phyloP scores from a whole-genome alignment of 2,797 vertebrate genomes.

The Smutsia temminckii region DNA sequence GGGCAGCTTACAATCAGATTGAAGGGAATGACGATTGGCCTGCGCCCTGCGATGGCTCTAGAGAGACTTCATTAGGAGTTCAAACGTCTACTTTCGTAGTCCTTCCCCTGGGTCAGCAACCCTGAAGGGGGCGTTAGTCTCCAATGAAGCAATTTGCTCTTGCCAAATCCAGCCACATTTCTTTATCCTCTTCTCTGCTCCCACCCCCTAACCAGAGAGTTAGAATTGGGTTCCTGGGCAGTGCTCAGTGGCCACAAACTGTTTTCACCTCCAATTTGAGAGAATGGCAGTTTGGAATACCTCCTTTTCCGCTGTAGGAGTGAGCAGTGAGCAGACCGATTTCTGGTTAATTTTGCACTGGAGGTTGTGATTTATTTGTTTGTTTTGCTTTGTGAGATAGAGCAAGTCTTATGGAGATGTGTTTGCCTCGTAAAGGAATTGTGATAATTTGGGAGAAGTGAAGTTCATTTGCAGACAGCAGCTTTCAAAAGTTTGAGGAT shows the following conservation, averaged over 20 bases:
- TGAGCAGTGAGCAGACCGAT: not conserved
- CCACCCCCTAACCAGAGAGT: not conserved
- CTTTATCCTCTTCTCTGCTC: not conserved
- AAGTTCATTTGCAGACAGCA: not conserved
- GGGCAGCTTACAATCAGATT: not conserved
- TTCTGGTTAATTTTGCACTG: not conserved
- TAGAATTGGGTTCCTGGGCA: slow-evolving; percentile 12
- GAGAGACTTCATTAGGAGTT: not conserved
- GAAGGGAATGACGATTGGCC: not conserved
- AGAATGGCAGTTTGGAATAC: slow-evolving; percentile 48
- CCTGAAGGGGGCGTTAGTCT: slow-evolving; percentile 21
- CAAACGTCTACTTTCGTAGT: not conserved
- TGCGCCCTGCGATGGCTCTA: not conserved
- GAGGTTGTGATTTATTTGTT: not conserved
- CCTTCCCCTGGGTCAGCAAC: not conserved
- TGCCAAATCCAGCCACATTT: slow-evolving; percentile 68
- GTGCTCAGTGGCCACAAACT: slow-evolving; percentile 44
- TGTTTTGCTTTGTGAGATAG: not conserved
- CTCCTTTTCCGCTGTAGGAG: slow-evolving; percentile 38
- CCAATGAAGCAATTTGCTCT: slow-evolving; percentile 61
- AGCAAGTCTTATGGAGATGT: not conserved
- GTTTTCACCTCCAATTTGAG: not conserved
- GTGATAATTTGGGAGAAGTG: not conserved
- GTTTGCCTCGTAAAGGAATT: not conserved
- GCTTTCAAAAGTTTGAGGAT: not conserved